Evolutionary conservation across 2,113 vertebrate species (phyloP).

Genomic region (Gadus macrocephalus): DNA sequence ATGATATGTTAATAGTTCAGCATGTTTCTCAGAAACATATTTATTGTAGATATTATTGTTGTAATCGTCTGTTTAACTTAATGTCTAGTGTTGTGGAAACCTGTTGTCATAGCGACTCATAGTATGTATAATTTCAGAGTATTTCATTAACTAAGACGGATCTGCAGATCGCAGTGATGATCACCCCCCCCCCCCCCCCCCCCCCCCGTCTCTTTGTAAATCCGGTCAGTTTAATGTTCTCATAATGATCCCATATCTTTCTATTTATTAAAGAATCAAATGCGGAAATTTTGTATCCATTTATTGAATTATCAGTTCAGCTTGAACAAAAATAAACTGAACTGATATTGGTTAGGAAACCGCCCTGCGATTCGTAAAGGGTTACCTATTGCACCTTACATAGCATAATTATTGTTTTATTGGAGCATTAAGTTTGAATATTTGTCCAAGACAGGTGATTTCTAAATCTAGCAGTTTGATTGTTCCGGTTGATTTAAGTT

Average conservation of each 20-base stretch:
- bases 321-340: no score
- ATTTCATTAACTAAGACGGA: slow-evolving; percentile 60
- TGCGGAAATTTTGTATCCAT: no score
- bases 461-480: no score
- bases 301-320: not conserved
- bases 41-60: slow-evolving; percentile 57
- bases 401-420: no score
- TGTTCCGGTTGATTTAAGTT: no score
- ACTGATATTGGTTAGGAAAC: no score
- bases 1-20: slow-evolving; percentile 4
- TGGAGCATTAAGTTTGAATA: no score
- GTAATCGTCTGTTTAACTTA: slow-evolving; percentile 64
- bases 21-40: slow-evolving; percentile 29
- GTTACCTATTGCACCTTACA: no score
- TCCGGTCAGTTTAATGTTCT: slow-evolving; percentile 46
- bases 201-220: slow-evolving; percentile 52
- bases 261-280: slow-evolving; percentile 67
- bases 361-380: no score
- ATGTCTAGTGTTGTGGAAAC: slow-evolving; percentile 69
- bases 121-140: slow-evolving; percentile 73
- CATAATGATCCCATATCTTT: slow-evolving; percentile 52
- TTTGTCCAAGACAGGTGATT: no score
- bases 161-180: slow-evolving; percentile 77
- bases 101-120: slow-evolving; percentile 65
- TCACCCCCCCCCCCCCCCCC: slow-evolving; percentile 31